Base-by-base conservation (phyloP, 2,888 invertebrate species). In the Nephrotoma appendiculata region DNA sequence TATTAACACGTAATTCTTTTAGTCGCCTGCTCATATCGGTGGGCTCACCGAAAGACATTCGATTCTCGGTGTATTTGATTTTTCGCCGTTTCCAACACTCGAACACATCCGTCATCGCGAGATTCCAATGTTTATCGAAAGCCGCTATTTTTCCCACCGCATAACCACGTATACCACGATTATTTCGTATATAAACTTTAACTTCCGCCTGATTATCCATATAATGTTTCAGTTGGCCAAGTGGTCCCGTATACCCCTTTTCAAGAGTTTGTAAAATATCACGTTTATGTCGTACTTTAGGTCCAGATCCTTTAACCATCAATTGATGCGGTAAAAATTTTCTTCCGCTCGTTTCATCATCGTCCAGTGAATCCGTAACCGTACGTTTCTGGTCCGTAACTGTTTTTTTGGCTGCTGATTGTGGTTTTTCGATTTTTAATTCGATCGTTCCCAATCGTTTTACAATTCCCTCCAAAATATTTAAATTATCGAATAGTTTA, bases 71-170 rank as follows among this genome's bases (percentile, higher is more conserved):
- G 87, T 89, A 91, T 83, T 90, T 90, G 87, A 89, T 90, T 88
- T 92, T 92, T 9, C 94, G 94, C 88, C 95, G 93, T 86, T 93
- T 94, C 95, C 97, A 98, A 3, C 94, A 92, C 92, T 98, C 98
- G 43, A 95, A 93, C 2, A 97, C 97, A 90, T 98, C 96, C 87
- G 94, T 93, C 86, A 98, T 92, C 5, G 96, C 95, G 89, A 99
- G 91, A 92, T 99, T 99, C 96, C 97, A 98, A 90, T 98, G 97
- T 90, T 96, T 98, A 92, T 99, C 99, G 91, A 97, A 99, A 2
- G 96, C 96, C 19, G 95, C 93, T 42, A 98, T 92, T 88, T 94
- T 95, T 0, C 96, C 99, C 88, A 94, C 94, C 87, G 97, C 94
- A 87, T 94, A 94, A 3, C 98, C 98, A 87, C 98, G 93, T 41